Conservation (phyloP, 2,113 vertebrate genomes). For the Cephalopholis sonnerati region DNA sequence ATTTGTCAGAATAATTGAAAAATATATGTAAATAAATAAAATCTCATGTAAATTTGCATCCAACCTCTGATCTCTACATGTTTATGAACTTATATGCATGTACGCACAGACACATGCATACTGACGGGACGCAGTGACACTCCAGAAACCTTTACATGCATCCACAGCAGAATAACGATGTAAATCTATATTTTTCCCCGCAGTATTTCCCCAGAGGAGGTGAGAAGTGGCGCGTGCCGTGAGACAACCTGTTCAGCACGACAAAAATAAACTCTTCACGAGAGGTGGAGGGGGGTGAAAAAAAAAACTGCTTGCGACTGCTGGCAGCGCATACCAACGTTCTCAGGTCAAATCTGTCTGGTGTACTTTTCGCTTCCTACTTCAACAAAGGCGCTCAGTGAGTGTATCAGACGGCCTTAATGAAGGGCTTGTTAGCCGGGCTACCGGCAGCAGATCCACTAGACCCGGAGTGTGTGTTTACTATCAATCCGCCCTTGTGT, state of each 20-base stretch:
- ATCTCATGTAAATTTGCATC: neutral
- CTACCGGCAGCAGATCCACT: conserved; percentile 76
- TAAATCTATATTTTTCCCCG: conserved; percentile 1
- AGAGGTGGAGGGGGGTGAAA: conserved; percentile 15
- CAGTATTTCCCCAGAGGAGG: conserved; percentile 44
- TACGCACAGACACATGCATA: neutral
- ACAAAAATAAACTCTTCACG: conserved; percentile 65
- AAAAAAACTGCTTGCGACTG: conserved; percentile 25
- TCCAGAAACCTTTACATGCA: neutral
- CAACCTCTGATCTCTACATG: neutral
- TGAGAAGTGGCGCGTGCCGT: conserved; percentile 45
- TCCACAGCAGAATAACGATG: neutral
- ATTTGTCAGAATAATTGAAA: no score
- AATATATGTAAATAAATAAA: neutral
- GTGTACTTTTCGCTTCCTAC: conserved; percentile 78
- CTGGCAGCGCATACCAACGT: conserved; percentile 65
- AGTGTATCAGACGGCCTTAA: conserved; percentile 80
- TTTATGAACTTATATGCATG: neutral
- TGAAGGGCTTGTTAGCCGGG: conserved; percentile 78
- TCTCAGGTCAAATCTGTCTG: conserved; percentile 79
- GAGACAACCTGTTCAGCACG: conserved; percentile 69
- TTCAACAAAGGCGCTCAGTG: conserved; percentile 79
- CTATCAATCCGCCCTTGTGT: conserved; percentile 81
- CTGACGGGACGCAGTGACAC: neutral
- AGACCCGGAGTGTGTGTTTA: conserved; percentile 76